A percentile compares a stretch with the other conserved stretches of the same genome.
These are phyloP conservation scores for Hipparchia semele DNA, from an alignment of 2,888 invertebrate genomes.

Conservation along the genomic window DNA sequence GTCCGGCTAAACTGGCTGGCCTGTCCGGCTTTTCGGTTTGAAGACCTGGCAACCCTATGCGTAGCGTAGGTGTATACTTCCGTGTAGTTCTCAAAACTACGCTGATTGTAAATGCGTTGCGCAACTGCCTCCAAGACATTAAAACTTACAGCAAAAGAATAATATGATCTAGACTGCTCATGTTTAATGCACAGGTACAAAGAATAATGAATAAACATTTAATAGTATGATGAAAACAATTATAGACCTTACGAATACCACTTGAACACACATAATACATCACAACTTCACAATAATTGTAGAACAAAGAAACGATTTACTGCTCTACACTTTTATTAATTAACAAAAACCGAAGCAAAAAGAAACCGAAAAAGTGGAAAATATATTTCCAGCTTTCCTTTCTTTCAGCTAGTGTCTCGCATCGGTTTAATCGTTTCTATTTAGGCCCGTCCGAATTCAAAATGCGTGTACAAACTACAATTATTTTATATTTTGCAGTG, in stretches of 20 bases:
- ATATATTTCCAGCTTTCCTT: too few relatives aligned
- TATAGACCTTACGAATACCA: not conserved
- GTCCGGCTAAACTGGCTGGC: too few relatives aligned
- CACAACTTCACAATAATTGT: not conserved
- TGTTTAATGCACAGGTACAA: conserved; percentile 20
- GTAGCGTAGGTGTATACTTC: not conserved
- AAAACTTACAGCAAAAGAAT: not conserved
- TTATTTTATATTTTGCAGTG: too few relatives aligned
- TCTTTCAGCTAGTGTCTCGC: too few relatives aligned
- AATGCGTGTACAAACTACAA: too few relatives aligned
- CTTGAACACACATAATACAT: not conserved
- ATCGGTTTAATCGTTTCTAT: too few relatives aligned
- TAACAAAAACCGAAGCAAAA: too few relatives aligned
- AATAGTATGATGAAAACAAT: conserved; percentile 1
- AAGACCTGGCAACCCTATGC: too few relatives aligned
- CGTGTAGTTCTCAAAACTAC: not conserved
- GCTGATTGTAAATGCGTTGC: not conserved
- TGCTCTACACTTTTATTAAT: not conserved
- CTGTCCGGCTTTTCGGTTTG: too few relatives aligned
- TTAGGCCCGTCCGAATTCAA: too few relatives aligned
- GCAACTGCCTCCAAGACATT: not conserved
- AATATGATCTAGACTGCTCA: conserved; percentile 8
- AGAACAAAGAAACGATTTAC: not conserved
- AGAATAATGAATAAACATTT: conserved; percentile 12
- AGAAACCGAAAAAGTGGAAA: too few relatives aligned